Base-by-base conservation (phyloP, 2,797 vertebrate species). In the Poecile montanus region DNA sequence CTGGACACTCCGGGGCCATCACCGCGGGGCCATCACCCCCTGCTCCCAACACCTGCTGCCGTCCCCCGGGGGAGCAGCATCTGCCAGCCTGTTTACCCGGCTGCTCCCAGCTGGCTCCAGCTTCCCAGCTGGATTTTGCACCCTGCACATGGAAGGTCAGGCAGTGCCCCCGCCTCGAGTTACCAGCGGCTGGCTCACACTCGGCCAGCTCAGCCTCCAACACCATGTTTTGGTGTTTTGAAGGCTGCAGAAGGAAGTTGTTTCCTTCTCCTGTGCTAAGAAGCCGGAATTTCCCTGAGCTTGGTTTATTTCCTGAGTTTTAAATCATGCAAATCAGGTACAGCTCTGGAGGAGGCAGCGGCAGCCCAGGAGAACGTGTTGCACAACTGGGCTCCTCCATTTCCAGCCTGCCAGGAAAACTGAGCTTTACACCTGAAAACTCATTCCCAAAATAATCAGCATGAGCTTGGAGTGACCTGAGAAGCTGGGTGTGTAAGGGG, bases 311-410 rank as follows among this genome's bases (percentile, higher is more conserved):
- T 65, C 54, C 72, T n/a, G 44, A 78, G 54, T 91, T 70, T 58
- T 40, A 91, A 81, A 47, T 45, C 32, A 57, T 6, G 15, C 44
- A 70, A 73, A 81, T n/a, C 13, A 47, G 27, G 60, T 5, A 0
- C 53, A 34, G 88, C 51, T 71, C 70, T 11, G 45, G 70, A 72
- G 42, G 45, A 80, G 70, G 79, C 6, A 10, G 75, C 0, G 0
- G 61, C 0, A 0, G 23, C 54, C n/a, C 17, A 7, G 23, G 21
- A 42, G 47, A 53, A 70, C 1, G 2, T 19, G 85, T 79, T 92
- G 89, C 91, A 90, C 89, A 91, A 86, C 66, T 3, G 7, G 58
- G 73, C 51, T 88, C 73, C 91, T 96, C 85, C 89, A 93, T 71
- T 92, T 71, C 82, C 22, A 91, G 77, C 40, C 27, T 5, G 65